Evolutionary conservation across 2,888 invertebrate species (phyloP), one percentile per base, ranked within the genome.

Genomic region (Unio pictorum): DNA sequence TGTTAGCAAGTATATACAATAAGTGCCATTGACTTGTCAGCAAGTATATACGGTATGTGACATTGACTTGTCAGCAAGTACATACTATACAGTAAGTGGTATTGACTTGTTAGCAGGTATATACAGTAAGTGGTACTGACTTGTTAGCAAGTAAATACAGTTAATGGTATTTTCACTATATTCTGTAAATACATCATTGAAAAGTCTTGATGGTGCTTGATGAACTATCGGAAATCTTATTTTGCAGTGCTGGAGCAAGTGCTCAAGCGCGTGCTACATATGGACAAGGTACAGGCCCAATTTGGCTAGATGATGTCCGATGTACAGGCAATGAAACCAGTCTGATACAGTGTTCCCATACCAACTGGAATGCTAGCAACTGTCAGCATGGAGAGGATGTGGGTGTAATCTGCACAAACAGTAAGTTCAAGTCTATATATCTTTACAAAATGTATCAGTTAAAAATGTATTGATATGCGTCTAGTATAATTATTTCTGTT

Each of bases 311-410:
- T 62, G 69, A 79, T 55, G 74, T 78, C 1, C 45, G 26, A 3
- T 79, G 79, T 64, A 65, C 28, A 3, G 79, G 79, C 23, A 30
- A 28, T 28, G 79, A 79, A 59, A 60, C 34, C 15, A 56, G 57
- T 28, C 23, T 79, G 1, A 54, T 34, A 1, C 28, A 59, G 11
- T 79, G 79, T 67, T 57, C 63, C 23, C 74, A 73, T 60, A 71
- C 68, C 54, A 61, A 65, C 0, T 76, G 64, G 64, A 68, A 69
- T 0, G n/a, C 64, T 30, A 68, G 71, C 54, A 75, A 78, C 68
- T 79, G 79, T 69, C 66, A 69, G n/a, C 75, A 76, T 45, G n/a
- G 23, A 1, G 77, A 78, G 61, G 77, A 78, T 56, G 77, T 70
- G 5, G 75, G 77, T 8, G 76, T 79, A 1, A 64, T 63, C 28